phyloP scores from a whole-genome alignment of 2,888 invertebrate species.

The Chalcosyrphus nemorum region DNA sequence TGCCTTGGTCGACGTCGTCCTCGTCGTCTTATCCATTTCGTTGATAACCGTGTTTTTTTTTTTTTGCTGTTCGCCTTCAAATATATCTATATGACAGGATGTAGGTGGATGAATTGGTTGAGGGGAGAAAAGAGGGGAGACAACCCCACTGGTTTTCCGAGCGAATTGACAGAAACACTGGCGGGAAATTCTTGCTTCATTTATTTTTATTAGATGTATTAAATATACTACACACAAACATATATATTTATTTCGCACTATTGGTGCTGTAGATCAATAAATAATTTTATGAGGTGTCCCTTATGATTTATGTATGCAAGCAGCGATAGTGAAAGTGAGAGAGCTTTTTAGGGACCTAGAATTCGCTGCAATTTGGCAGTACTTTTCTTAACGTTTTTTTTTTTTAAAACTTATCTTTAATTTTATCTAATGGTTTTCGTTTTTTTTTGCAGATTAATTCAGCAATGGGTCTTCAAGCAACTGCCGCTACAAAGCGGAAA shows the following conservation, averaged over 20 bases:
- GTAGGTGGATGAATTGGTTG: not conserved
- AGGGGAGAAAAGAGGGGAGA: constrained; percentile 7
- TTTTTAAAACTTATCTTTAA: constrained; percentile 5
- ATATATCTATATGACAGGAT: constrained; percentile 47
- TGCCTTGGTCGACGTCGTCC: constrained; percentile 35
- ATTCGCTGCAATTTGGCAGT: constrained; percentile 51
- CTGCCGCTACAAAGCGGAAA: constrained; percentile 87
- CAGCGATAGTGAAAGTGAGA: constrained; percentile 53
- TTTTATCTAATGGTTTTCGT: constrained; percentile 1
- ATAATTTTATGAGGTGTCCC: constrained; percentile 63
- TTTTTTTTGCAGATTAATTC: constrained; percentile 82
- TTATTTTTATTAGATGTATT: constrained; percentile 66
- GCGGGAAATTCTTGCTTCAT: constrained; percentile 64
- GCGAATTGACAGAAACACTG: constrained; percentile 60
- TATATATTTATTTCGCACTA: constrained; percentile 30
- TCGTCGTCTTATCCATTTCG: constrained; percentile 64
- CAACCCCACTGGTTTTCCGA: constrained; percentile 18
- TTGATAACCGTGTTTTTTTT: constrained; percentile 63
- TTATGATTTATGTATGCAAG: constrained; percentile 35
- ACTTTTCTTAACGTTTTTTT: constrained; percentile 49
- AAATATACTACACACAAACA: constrained; percentile 46
- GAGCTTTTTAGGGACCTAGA: constrained; percentile 19
- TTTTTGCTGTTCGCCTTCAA: constrained; percentile 43
- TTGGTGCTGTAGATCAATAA: constrained; percentile 50
- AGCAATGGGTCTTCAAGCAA: constrained; percentile 89